A percentile compares a stretch with the other conserved stretches of the same genome.
Conservation (phyloP, 2,888 invertebrate species). For the Patella ulyssiponensis region DNA sequence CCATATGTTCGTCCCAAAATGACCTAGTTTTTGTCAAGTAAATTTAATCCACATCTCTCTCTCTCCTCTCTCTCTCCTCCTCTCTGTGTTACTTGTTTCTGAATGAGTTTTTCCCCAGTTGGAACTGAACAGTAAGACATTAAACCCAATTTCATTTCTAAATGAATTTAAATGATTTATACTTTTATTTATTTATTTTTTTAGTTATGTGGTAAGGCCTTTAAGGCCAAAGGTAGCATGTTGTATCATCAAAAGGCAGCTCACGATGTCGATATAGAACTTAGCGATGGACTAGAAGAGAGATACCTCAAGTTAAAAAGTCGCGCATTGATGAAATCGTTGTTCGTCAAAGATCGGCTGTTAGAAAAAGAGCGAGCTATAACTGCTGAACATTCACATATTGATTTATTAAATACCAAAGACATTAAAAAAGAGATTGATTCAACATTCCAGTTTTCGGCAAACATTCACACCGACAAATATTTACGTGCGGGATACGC, state of each 20-base stretch:
- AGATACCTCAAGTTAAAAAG: conserved; percentile 60
- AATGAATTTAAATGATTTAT: too few species aligned
- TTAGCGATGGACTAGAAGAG: conserved; percentile 66
- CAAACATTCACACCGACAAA: not conserved
- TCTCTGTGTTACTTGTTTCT: conserved; percentile 8
- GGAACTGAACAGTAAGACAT: too few species aligned
- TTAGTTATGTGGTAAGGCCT: conserved; percentile 65
- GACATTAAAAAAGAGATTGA: conserved; percentile 3
- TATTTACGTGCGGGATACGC: not conserved
- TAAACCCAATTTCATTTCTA: too few species aligned
- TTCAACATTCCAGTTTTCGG: conserved; percentile 8
- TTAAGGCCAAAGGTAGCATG: conserved; percentile 67
- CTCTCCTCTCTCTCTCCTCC: not conserved
- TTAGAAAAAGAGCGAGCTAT: conserved; percentile 21
- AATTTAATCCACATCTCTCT: not conserved
- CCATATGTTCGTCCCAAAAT: too few species aligned
- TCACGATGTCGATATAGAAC: conserved; percentile 63
- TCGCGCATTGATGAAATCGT: conserved; percentile 43
- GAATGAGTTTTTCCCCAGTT: not conserved
- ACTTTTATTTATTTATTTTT: conserved; percentile 27
- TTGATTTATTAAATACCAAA: not conserved
- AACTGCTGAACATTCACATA: conserved; percentile 9
- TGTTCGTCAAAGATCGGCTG: conserved; percentile 28
- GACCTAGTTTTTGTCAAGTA: not conserved
- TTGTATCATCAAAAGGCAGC: conserved; percentile 66